phyloP scores from a whole-genome alignment of 2,797 vertebrate genomes.

The Lophura swinhoii region DNA sequence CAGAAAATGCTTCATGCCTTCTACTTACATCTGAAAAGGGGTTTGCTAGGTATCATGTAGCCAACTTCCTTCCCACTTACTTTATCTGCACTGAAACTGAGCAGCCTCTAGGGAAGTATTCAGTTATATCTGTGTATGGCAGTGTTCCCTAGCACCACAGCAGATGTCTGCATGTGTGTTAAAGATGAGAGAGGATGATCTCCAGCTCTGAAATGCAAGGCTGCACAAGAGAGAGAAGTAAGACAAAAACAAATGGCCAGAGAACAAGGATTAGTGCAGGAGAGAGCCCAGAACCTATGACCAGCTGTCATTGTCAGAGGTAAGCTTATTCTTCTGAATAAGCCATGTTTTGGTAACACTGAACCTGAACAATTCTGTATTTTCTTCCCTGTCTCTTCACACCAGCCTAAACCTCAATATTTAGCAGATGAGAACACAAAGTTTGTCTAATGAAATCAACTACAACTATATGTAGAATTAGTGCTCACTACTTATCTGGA shows the following conservation, averaged over 20 bases:
- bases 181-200: neutral
- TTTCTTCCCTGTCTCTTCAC: neutral
- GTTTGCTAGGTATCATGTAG: neutral
- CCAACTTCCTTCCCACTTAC: constrained; percentile 4
- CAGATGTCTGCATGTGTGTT: neutral
- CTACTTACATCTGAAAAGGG: neutral
- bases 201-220: constrained; percentile 18
- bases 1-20: neutral
- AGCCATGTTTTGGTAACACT: neutral
- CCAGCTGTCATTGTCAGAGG: neutral
- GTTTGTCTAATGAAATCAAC: neutral
- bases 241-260: neutral
- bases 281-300: neutral
- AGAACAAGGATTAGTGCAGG: neutral
- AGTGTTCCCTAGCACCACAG: neutral
- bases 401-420: neutral
- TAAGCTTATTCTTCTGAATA: neutral
- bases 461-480: neutral
- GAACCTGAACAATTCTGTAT: neutral
- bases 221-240: neutral
- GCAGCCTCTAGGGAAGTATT: neutral
- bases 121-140: neutral
- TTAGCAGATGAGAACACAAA: neutral
- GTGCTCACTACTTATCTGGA: neutral
- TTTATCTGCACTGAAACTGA: neutral